These are phyloP conservation scores for Aspiorhynchus laticeps DNA, from an alignment of 2,113 vertebrate species.

Conservation along the genomic window DNA sequence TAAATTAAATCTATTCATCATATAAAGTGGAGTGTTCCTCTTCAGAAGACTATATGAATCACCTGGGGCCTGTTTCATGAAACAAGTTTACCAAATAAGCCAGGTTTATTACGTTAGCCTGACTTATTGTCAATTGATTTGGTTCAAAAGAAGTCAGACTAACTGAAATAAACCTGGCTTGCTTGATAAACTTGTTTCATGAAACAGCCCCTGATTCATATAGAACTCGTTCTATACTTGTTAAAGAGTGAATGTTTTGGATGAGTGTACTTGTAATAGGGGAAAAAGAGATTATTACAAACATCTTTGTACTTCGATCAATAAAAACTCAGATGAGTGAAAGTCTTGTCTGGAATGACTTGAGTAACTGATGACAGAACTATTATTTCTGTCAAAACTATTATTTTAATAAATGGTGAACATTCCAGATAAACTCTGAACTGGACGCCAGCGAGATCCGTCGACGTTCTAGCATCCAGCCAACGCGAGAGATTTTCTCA, in stretches of 20 bases:
- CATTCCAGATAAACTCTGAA: neutral
- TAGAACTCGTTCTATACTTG: neutral
- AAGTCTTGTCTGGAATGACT: neutral
- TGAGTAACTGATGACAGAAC: neutral
- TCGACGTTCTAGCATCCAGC: conserved; percentile 68
- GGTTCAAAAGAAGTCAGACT: too few species aligned
- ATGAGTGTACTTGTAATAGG: neutral
- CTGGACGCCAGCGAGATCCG: neutral
- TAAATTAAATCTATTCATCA: neutral
- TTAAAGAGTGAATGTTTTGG: neutral
- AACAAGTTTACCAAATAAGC: too few species aligned
- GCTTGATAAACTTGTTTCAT: too few species aligned
- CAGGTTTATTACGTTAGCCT: too few species aligned
- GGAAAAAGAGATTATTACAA: neutral
- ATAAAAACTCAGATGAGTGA: neutral
- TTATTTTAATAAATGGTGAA: neutral
- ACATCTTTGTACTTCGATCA: neutral
- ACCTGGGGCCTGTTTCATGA: too few species aligned
- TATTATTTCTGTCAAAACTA: neutral
- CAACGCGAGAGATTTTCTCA: conserved; percentile 83
- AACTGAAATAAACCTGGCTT: too few species aligned
- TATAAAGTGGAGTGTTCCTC: neutral
- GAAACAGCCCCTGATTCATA: too few species aligned
- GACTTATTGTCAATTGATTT: too few species aligned
- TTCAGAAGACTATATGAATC: neutral